Percentiles rank a stretch among this genome's conserved stretches.
phyloP scores from a whole-genome alignment of 2,888 invertebrate species.

The Harpalus rubripes region DNA sequence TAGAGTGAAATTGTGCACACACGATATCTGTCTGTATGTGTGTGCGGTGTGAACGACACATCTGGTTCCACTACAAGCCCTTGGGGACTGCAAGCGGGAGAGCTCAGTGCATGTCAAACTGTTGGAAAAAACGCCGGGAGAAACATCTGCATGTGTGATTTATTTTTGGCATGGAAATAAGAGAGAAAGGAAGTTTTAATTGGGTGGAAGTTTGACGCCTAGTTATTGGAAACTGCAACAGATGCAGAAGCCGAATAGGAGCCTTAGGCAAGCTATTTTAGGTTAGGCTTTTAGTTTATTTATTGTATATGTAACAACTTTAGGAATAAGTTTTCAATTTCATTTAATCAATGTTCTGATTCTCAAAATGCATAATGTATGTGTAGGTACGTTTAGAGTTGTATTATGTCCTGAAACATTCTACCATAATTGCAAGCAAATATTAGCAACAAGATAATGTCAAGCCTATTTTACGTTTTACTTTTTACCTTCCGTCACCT shows the following conservation, averaged over 20 bases:
- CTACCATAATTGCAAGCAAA: too few relatives aligned
- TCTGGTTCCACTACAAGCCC: conserved; percentile 16
- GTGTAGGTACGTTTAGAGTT: too few relatives aligned
- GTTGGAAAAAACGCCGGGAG: neutral
- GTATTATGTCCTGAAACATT: too few relatives aligned
- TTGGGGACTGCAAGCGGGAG: conserved; percentile 40
- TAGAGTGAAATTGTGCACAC: conserved; percentile 28
- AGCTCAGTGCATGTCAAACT: conserved; percentile 27
- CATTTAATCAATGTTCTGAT: too few relatives aligned
- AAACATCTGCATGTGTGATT: conserved; percentile 48
- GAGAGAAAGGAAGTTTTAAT: conserved; percentile 2
- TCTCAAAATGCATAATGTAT: too few relatives aligned
- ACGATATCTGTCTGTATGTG: conserved; percentile 14
- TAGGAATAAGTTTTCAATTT: too few relatives aligned
- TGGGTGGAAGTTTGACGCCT: neutral
- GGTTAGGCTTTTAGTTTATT: too few relatives aligned
- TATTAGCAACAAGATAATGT: too few relatives aligned
- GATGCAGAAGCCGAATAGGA: neutral
- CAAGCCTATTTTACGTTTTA: too few relatives aligned
- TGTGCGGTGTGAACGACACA: conserved; percentile 49
- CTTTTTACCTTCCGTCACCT: too few relatives aligned
- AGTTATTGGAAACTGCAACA: neutral
- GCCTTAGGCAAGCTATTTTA: neutral
- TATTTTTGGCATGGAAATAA: conserved; percentile 23
- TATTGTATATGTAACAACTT: too few relatives aligned